These are phyloP conservation scores for Cepphus grylle DNA, from an alignment of 2,113 vertebrate species.

Conservation along the genomic window DNA sequence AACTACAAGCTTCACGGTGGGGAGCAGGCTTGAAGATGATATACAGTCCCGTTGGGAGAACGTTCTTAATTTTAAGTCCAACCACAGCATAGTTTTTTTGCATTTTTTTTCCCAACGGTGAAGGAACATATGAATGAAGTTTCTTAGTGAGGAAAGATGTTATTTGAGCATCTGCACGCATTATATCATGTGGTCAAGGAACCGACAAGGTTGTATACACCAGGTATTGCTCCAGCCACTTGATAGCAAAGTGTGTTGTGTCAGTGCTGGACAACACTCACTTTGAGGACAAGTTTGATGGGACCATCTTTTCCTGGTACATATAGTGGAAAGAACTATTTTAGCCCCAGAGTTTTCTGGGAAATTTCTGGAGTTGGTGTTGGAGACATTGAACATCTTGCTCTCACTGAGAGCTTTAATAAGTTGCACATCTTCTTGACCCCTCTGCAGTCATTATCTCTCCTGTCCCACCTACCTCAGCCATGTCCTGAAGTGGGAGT, in stretches of 20 bases:
- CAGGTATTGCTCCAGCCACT: not conserved
- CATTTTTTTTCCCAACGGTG: not conserved
- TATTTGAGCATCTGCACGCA: not conserved
- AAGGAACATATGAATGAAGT: not conserved
- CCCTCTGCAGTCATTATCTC: not conserved
- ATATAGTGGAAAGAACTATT: not conserved
- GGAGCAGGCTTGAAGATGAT: not conserved
- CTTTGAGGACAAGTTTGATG: not conserved
- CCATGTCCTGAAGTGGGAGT: not conserved
- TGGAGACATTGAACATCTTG: not conserved
- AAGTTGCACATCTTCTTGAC: too few species aligned
- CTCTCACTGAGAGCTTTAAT: not conserved
- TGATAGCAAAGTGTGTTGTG: not conserved
- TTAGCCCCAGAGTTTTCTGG: not conserved
- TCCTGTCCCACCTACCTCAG: not conserved
- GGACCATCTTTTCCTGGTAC: not conserved
- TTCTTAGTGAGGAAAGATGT: not conserved
- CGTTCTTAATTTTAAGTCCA: not conserved
- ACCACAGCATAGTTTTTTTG: not conserved
- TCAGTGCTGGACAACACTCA: rapidly evolving
- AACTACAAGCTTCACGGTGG: not conserved
- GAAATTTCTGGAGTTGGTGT: not conserved
- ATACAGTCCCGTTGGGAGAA: not conserved
- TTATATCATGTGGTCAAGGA: rapidly evolving
- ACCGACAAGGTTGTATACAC: not conserved